A percentile compares a stretch with the other conserved stretches of the same genome.
Conservation (phyloP, 2,113 vertebrate genomes). For the Cryptomyrus ogoouensis region DNA sequence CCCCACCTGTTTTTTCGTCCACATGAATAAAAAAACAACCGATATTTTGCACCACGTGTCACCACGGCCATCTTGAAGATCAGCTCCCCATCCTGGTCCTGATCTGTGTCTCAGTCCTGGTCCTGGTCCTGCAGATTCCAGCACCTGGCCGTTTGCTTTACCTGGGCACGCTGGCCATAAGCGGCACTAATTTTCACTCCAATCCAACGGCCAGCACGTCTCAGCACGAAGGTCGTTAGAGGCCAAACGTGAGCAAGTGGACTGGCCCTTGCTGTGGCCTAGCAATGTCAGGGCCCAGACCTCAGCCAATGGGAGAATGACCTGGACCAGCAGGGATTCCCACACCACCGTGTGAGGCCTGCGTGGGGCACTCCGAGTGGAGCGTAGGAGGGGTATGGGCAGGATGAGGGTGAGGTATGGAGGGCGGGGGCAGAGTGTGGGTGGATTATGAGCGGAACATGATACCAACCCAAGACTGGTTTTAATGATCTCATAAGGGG, state of each 20-base stretch:
- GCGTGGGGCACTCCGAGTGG: background rate
- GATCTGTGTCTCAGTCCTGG: no score
- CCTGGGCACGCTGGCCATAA: background rate
- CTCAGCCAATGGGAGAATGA: background rate
- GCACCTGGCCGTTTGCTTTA: background rate
- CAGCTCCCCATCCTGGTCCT: background rate
- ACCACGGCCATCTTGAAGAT: background rate
- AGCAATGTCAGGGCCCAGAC: background rate
- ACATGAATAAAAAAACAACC: background rate
- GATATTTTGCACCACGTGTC: background rate
- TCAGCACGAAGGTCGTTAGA: background rate
- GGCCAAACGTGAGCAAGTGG: background rate
- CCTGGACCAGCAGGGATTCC: background rate
- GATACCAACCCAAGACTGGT: background rate
- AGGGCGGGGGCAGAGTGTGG: background rate
- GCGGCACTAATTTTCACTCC: background rate
- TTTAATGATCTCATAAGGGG: background rate
- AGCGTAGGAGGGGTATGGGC: background rate
- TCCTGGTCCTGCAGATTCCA: background rate
- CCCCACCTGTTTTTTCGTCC: background rate
- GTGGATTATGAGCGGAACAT: background rate
- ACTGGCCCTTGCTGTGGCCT: background rate
- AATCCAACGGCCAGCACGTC: background rate
- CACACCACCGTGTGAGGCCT: background rate
- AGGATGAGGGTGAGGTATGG: background rate